Evolutionary conservation across 2,113 vertebrate species (phyloP).

Genomic region (Notothenia coriiceps): DNA sequence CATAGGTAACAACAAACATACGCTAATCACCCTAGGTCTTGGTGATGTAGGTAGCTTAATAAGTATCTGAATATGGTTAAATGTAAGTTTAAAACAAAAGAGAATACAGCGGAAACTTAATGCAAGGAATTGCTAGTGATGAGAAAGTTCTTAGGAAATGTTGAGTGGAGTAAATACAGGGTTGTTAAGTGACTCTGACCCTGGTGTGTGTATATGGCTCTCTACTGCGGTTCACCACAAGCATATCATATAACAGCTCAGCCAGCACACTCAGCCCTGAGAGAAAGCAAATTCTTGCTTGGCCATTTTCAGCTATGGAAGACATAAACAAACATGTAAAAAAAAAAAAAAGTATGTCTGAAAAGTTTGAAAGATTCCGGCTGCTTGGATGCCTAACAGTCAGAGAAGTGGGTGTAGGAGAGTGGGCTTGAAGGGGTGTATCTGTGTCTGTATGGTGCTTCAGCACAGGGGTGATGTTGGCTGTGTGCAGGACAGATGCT

Average conservation of each 20-base stretch:
- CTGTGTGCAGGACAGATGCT: slow-evolving; percentile 60
- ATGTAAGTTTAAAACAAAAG: background rate
- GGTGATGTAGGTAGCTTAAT: background rate
- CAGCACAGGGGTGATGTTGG: slow-evolving; percentile 28
- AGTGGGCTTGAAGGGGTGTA: slow-evolving; percentile 12
- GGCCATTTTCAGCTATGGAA: slow-evolving; percentile 28
- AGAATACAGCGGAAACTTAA: background rate
- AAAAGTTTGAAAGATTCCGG: background rate
- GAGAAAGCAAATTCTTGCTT: slow-evolving; percentile 52
- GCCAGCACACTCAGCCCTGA: slow-evolving; percentile 42
- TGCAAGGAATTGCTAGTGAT: slow-evolving; percentile 6
- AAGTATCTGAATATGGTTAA: background rate
- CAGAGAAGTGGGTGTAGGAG: background rate
- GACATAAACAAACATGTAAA: slow-evolving; percentile 40
- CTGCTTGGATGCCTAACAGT: slow-evolving; percentile 21
- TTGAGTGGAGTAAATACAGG: slow-evolving; percentile 55
- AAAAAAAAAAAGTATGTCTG: slow-evolving; percentile 18
- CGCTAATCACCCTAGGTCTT: background rate
- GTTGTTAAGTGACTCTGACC: slow-evolving; percentile 60
- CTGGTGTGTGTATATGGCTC: slow-evolving; percentile 55
- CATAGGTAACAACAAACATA: background rate
- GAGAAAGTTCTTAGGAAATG: slow-evolving; percentile 41
- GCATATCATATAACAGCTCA: slow-evolving; percentile 76
- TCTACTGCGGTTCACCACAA: slow-evolving; percentile 79
- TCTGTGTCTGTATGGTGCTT: slow-evolving; percentile 13